These are phyloP conservation scores for Hapalemur alaotrensis DNA, from an alignment of 2,797 vertebrate genomes.

Conservation along the genomic window DNA sequence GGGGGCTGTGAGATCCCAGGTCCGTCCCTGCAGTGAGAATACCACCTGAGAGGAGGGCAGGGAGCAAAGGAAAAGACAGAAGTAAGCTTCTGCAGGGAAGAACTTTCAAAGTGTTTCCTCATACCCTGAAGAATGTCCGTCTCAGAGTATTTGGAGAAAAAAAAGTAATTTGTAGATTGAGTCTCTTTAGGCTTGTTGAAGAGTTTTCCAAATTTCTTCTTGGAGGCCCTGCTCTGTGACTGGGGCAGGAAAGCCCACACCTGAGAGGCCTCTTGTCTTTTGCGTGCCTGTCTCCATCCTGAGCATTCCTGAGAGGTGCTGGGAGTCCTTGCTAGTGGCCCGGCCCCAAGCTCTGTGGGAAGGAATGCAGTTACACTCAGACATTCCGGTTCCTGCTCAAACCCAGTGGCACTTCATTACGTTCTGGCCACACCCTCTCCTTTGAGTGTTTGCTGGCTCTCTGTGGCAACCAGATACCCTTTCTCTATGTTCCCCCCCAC, in stretches of 20 bases:
- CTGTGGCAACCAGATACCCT: conserved; percentile 42
- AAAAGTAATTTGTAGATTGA: conserved; percentile 4
- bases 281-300: not conserved
- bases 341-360: not conserved
- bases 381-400: conserved; percentile 69
- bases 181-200: conserved; percentile 35
- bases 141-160: not conserved
- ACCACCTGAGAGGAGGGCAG: not conserved
- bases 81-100: not conserved
- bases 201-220: conserved; percentile 66
- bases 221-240: conserved; percentile 35
- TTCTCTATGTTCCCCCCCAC: not conserved
- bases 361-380: conserved; percentile 52
- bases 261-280: conserved; percentile 56
- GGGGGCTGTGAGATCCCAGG: not conserved
- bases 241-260: conserved; percentile 37
- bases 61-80: not conserved
- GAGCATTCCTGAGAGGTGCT: conserved; percentile 60
- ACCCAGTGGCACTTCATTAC: conserved; percentile 71
- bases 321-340: conserved; percentile 45
- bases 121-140: not conserved
- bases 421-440: conserved; percentile 45
- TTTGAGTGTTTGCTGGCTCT: conserved; percentile 60
- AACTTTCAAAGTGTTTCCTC: not conserved
- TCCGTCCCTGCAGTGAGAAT: not conserved